phyloP scores from a whole-genome alignment of 37 sponge, comb jelly and placozoan species.

The Theonella swinhoei region DNA sequence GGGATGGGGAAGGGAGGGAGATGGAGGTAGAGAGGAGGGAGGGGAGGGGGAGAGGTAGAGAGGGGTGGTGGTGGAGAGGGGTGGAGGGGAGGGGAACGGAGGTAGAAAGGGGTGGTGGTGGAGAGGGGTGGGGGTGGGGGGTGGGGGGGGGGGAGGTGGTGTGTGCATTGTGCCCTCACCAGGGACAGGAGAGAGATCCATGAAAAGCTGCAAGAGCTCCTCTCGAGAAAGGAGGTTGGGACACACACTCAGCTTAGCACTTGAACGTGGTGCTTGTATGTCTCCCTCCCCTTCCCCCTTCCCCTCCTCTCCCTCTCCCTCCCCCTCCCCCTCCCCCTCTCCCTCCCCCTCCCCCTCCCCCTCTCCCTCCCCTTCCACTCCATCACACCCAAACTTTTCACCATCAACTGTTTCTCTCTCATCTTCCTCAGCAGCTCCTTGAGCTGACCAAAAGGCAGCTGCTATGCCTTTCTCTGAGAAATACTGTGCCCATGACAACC shows the following conservation, averaged over 20 bases:
- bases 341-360: conserved; percentile 5
- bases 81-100: not conserved
- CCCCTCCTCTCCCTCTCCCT: conserved; percentile 2
- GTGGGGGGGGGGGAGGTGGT: not conserved
- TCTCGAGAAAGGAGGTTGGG: conserved; percentile 30
- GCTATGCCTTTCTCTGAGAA: conserved; percentile 18
- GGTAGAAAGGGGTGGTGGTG: too few species aligned
- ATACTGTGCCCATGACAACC: conserved; percentile 65
- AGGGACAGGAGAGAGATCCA: conserved; percentile 26
- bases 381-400: not conserved
- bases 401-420: not conserved
- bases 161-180: conserved; percentile 11
- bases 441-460: conserved; percentile 77
- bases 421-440: not conserved
- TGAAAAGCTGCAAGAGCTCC: conserved; percentile 44
- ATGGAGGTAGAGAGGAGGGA: not conserved
- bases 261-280: not conserved
- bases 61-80: not conserved
- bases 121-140: not conserved
- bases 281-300: too few species aligned
- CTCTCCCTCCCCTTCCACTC: conserved; percentile 1
- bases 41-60: not conserved
- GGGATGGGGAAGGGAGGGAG: not conserved
- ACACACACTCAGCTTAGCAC: not conserved
- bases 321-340: not conserved